Evolutionary conservation across 2,113 vertebrate species (phyloP).

Genomic region (Neogobius melanostomus): DNA sequence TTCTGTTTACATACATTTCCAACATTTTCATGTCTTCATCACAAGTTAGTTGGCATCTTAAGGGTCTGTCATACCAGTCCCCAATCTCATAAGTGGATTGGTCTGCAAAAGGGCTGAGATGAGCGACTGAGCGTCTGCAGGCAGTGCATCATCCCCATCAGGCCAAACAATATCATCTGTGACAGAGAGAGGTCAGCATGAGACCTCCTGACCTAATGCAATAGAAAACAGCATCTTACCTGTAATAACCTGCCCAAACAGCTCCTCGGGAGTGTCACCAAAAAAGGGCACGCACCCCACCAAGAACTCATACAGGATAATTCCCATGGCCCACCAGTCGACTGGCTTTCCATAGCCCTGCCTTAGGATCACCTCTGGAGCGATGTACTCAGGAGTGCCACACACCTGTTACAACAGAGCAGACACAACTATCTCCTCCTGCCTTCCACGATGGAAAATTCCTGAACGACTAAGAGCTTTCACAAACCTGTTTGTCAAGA

Average conservation of each 20-base stretch:
- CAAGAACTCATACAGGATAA: constrained; percentile 94
- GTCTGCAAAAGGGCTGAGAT: constrained; percentile 90
- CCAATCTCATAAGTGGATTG: constrained; percentile 85
- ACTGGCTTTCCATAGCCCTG: constrained; percentile 95
- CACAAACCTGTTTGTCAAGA: constrained; percentile 91
- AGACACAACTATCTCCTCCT: background rate
- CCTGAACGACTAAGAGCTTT: no score
- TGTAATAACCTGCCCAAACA: constrained; percentile 94
- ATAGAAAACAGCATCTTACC: constrained; percentile 67
- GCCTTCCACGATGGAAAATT: background rate
- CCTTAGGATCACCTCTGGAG: constrained; percentile 92
- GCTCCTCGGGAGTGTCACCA: constrained; percentile 90
- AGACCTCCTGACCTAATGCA: background rate
- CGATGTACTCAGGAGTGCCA: constrained; percentile 95
- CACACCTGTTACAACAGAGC: constrained; percentile 79
- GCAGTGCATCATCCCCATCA: constrained; percentile 86
- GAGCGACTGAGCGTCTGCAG: constrained; percentile 83
- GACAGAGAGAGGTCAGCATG: constrained; percentile 19
- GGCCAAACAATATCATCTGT: constrained; percentile 92
- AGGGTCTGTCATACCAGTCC: constrained; percentile 77
- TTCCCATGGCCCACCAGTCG: constrained; percentile 98
- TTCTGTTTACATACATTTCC: background rate
- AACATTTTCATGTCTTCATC: background rate
- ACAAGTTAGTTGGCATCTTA: background rate
- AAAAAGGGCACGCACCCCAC: constrained; percentile 95